phyloP scores from a whole-genome alignment of 2,113 vertebrate genomes.

The Panthera leo region DNA sequence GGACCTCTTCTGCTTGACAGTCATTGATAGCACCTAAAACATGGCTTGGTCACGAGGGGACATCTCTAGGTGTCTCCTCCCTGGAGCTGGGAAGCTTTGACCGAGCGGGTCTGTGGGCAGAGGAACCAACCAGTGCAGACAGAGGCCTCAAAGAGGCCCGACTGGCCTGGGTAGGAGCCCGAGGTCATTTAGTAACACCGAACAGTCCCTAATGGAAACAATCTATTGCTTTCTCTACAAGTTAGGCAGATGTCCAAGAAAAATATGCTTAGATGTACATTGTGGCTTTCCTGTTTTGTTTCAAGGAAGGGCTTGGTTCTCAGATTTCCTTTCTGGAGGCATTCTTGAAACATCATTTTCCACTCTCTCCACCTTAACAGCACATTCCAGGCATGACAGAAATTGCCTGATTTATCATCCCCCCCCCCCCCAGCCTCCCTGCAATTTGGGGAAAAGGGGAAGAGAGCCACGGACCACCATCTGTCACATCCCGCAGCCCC shows the following conservation, averaged over 20 bases:
- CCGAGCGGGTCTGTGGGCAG: neutral
- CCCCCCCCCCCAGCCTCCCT: neutral
- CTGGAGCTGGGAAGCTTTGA: neutral
- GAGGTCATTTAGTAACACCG: neutral
- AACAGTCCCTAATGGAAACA: neutral
- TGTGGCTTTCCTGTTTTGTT: slow-evolving; percentile 70
- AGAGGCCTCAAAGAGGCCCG: neutral
- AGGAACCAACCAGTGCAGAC: neutral
- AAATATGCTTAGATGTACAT: slow-evolving; percentile 43
- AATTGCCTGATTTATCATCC: neutral
- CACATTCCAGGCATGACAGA: neutral
- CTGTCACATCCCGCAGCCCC: neutral
- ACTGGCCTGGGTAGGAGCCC: neutral
- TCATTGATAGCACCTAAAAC: neutral
- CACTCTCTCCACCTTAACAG: neutral
- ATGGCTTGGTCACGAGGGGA: neutral
- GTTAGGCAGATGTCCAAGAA: slow-evolving; percentile 57
- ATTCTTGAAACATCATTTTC: slow-evolving; percentile 34
- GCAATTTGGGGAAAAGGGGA: neutral
- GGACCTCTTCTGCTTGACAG: neutral
- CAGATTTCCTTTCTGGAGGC: slow-evolving; percentile 67
- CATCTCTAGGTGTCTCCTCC: neutral
- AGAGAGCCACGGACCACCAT: too few relatives aligned
- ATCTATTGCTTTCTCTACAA: neutral
- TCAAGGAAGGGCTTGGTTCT: slow-evolving; percentile 64